phyloP scores from a whole-genome alignment of 2,888 invertebrate genomes.

The Nasonia oneida region DNA sequence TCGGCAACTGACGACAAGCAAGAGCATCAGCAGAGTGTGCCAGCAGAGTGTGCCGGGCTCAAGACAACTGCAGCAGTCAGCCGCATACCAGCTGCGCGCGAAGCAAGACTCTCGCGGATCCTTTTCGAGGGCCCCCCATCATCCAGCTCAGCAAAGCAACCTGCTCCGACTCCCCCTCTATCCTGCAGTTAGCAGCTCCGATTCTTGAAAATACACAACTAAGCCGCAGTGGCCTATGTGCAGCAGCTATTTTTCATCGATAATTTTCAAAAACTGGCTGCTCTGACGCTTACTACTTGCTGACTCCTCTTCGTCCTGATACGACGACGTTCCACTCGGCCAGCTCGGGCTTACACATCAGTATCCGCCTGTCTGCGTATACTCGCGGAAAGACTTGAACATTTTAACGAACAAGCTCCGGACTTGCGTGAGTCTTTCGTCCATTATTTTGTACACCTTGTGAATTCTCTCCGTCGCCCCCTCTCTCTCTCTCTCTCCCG shows the following conservation, averaged over 20 bases:
- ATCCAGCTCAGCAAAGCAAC: not conserved
- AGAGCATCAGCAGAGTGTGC: not conserved
- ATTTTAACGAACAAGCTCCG: not conserved
- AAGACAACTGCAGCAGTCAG: not conserved
- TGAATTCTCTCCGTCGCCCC: too few species aligned
- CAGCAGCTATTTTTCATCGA: not conserved
- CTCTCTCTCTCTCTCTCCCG: not conserved
- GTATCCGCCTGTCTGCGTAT: not conserved
- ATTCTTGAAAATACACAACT: not conserved
- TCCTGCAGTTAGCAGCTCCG: not conserved
- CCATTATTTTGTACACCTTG: not conserved
- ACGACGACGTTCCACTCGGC: not conserved
- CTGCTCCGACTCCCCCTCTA: not conserved
- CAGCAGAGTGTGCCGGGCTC: not conserved
- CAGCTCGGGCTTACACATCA: not conserved
- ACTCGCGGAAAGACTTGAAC: not conserved
- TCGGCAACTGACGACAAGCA: not conserved
- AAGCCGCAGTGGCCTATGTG: not conserved
- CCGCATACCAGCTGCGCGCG: not conserved
- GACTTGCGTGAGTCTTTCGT: not conserved
- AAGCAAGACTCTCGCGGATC: constrained; percentile 5
- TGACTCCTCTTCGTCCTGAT: not conserved
- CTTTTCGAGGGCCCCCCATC: not conserved
- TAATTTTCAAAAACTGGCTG: not conserved
- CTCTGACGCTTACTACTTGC: not conserved